A percentile compares a stretch with the other conserved stretches of the same genome.
These are phyloP conservation scores for Philypnodon macrostomus DNA, from an alignment of 2,797 vertebrate species.

Conservation along the genomic window DNA sequence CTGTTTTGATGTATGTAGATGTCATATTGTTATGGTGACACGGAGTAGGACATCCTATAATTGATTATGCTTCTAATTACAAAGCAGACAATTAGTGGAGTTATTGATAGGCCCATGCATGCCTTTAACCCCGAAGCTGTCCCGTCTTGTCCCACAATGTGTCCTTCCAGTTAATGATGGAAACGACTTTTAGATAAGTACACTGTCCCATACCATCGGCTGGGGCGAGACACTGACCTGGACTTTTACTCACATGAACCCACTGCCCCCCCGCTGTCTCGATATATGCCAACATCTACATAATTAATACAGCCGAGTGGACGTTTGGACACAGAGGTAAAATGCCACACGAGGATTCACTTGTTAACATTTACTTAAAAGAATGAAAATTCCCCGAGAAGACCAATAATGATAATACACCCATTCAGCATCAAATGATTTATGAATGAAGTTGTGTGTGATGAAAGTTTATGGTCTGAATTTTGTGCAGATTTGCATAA, in stretches of 20 bases:
- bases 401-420: too few relatives aligned
- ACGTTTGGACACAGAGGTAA: neutral
- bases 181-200: slow-evolving; percentile 78
- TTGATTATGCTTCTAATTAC: slow-evolving; percentile 83
- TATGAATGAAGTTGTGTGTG: too few relatives aligned
- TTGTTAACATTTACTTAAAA: neutral
- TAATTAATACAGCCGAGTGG: slow-evolving; percentile 38
- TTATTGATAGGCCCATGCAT: slow-evolving; percentile 82
- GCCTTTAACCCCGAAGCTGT: slow-evolving; percentile 78
- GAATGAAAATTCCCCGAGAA: neutral
- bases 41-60: slow-evolving; percentile 69
- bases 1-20: slow-evolving; percentile 16
- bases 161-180: slow-evolving; percentile 79
- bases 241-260: slow-evolving; percentile 58
- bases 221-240: slow-evolving; percentile 66
- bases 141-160: slow-evolving; percentile 75
- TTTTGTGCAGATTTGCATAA: too few relatives aligned
- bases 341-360: neutral
- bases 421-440: too few relatives aligned
- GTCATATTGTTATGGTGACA: slow-evolving; percentile 37
- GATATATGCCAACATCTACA: slow-evolving; percentile 27
- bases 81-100: slow-evolving; percentile 79
- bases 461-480: too few relatives aligned
- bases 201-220: too few relatives aligned
- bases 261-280: slow-evolving; percentile 20